Base-by-base conservation (phyloP, 2,113 vertebrate genomes). In the Antigone vipio region DNA sequence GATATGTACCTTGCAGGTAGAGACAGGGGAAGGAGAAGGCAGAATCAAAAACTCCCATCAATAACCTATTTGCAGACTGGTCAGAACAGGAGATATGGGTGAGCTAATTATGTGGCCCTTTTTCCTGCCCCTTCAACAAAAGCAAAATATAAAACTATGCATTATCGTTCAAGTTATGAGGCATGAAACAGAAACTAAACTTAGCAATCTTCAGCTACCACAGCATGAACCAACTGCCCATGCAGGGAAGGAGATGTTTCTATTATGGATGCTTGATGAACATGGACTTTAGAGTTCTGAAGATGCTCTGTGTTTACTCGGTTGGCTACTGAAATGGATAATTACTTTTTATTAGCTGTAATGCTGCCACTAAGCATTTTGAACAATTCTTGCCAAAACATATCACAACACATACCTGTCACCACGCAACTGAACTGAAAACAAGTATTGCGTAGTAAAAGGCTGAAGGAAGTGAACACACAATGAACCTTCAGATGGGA, bases 341-440 rank as follows among this genome's bases (percentile, higher is more conserved):
- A 96, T 93, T 94, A 93, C 77, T 60, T 89, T 91, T 95, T 92
- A 94, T 82, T 49, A 83, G 89, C 84, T 90, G 34, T 88, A 93
- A 86, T 32, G 45, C 76, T 76, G 67, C 64, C 76, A 86, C 76
- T 92, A 26, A 92, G 64, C 59, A 68, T 91, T 89, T 79, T 73
- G 85, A 97, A 85, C 71, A 29, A 89, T 53, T 95, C 58, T 58
- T 75, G 89, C 34, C 75, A 96, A 95, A 91, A 69, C 87, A 40
- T 81, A 90, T 96, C 81, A 94, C 88, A 87, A 69, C 55, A 49
- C 56, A 85, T 64, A 96, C 47, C 64, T 91, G 91, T 75, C 52
- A 84, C 76, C 12, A 4, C n/a, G 53, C 22, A 38, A 89, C 64
- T 88, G 85, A 96, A 38, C 74, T 63, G 63, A 96, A 91, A 93